These are phyloP conservation scores for Busseola fusca DNA, from an alignment of 2,888 invertebrate genomes.

Conservation along the genomic window DNA sequence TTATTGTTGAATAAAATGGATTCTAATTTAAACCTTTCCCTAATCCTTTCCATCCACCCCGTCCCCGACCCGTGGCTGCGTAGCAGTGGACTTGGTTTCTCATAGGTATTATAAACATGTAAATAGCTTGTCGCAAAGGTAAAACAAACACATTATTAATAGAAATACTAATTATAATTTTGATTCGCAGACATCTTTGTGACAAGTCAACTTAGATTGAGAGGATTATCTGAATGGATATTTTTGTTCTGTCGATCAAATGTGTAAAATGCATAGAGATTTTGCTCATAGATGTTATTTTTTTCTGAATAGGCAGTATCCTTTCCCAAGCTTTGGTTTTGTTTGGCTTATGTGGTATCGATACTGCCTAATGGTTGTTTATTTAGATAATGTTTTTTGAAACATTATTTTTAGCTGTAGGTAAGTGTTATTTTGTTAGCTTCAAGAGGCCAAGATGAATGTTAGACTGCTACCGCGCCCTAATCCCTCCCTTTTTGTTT, in stretches of 20 bases:
- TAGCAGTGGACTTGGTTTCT: conserved; percentile 89
- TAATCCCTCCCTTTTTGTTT: conserved; percentile 83
- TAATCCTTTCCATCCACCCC: conserved; percentile 51
- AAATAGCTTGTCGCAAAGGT: conserved; percentile 87
- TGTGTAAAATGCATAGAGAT: conserved; percentile 86
- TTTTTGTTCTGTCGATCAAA: conserved; percentile 73
- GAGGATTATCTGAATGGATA: conserved; percentile 75
- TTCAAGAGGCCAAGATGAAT: conserved; percentile 88
- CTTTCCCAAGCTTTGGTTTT: conserved; percentile 69
- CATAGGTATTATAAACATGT: conserved; percentile 82
- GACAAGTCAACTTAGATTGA: conserved; percentile 80
- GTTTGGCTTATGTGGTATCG: conserved; percentile 70
- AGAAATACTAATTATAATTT: conserved; percentile 68
- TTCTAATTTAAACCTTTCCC: conserved; percentile 48
- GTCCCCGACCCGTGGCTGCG: conserved; percentile 78
- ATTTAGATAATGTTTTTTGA: conserved; percentile 80
- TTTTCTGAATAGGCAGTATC: conserved; percentile 86
- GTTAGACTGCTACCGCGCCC: conserved; percentile 88
- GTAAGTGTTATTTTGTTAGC: conserved; percentile 89
- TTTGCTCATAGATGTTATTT: conserved; percentile 85
- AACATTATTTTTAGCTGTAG: conserved; percentile 85
- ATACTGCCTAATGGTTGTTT: conserved; percentile 84
- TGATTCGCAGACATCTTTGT: conserved; percentile 78
- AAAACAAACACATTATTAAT: conserved; percentile 73
- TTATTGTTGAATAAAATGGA: conserved; percentile 40